These are phyloP conservation scores for Erithacus rubecula DNA, from an alignment of 2,797 vertebrate genomes.

Conservation along the genomic window DNA sequence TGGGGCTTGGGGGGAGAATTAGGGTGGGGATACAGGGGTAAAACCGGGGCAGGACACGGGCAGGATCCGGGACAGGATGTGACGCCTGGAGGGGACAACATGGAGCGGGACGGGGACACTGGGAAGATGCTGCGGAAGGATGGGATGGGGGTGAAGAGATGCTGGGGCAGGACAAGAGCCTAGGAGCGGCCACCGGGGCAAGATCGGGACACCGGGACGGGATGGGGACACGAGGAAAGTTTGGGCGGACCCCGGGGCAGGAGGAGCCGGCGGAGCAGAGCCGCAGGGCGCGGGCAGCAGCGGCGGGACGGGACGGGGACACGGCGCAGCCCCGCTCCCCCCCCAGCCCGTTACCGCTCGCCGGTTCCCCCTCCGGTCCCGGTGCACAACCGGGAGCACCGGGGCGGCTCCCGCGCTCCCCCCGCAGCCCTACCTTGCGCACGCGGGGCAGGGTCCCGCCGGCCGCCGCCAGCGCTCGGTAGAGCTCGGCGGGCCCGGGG, in stretches of 20 bases:
- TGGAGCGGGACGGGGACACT: neutral
- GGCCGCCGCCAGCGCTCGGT: slow-evolving; percentile 87
- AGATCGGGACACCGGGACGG: neutral
- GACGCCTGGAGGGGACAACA: neutral
- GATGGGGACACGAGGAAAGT: neutral
- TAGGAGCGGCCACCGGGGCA: neutral
- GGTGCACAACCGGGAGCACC: neutral
- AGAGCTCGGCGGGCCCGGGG: slow-evolving; percentile 78
- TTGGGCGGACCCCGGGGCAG: neutral
- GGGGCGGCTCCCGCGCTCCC: too few relatives aligned
- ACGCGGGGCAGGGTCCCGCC: slow-evolving; percentile 91
- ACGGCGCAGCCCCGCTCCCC: neutral
- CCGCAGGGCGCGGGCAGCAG: neutral
- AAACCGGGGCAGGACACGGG: neutral
- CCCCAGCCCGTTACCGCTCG: neutral
- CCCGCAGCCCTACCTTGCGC: slow-evolving; percentile 78
- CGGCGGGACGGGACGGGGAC: neutral
- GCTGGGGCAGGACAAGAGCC: neutral
- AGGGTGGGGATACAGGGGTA: neutral
- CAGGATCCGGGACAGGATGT: neutral
- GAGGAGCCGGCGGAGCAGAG: neutral
- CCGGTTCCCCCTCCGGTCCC: neutral
- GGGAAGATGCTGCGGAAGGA: neutral
- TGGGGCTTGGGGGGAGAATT: too few relatives aligned
- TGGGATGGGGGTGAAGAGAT: neutral